Conservation (phyloP, 2,113 vertebrate species). For the Macrotus californicus region DNA sequence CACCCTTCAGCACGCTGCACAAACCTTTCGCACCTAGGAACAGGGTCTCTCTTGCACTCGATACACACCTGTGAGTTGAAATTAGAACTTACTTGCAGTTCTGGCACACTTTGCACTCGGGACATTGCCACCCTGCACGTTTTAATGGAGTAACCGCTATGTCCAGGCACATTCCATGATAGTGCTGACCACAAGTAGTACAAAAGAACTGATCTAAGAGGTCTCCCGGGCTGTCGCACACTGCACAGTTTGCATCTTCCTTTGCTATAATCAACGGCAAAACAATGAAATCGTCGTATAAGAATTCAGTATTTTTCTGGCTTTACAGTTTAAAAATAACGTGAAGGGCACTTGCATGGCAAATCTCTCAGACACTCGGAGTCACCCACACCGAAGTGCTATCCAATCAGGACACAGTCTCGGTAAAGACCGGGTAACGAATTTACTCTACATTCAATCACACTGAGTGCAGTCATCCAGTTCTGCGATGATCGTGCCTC, state of each 20-base stretch:
- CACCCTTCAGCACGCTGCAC: not conserved
- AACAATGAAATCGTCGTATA: conserved; percentile 54
- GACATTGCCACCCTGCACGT: conserved; percentile 97
- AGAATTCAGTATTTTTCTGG: conserved; percentile 49
- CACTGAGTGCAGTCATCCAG: not conserved
- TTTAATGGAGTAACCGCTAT: conserved; percentile 87
- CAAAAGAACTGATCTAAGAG: conserved; percentile 92
- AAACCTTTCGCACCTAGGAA: not conserved
- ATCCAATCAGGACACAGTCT: not conserved
- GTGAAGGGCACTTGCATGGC: conserved; percentile 4
- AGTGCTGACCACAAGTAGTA: conserved; percentile 93
- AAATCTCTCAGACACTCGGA: conserved; percentile 19
- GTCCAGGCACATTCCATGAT: conserved; percentile 94
- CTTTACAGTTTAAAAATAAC: conserved; percentile 45
- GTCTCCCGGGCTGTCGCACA: conserved; percentile 88
- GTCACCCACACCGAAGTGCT: not conserved
- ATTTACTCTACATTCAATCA: not conserved
- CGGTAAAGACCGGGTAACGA: not conserved
- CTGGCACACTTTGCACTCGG: conserved; percentile 94
- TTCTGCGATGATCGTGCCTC: not conserved
- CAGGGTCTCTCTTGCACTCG: not conserved
- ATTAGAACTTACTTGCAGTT: conserved; percentile 93
- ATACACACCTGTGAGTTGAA: conserved; percentile 27
- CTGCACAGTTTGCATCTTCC: conserved; percentile 91
- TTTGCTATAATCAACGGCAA: conserved; percentile 79